A percentile compares a stretch with the other conserved stretches of the same genome.
Conservation (phyloP, 1,140 invertebrate genomes). For the Drosophila hydei region DNA sequence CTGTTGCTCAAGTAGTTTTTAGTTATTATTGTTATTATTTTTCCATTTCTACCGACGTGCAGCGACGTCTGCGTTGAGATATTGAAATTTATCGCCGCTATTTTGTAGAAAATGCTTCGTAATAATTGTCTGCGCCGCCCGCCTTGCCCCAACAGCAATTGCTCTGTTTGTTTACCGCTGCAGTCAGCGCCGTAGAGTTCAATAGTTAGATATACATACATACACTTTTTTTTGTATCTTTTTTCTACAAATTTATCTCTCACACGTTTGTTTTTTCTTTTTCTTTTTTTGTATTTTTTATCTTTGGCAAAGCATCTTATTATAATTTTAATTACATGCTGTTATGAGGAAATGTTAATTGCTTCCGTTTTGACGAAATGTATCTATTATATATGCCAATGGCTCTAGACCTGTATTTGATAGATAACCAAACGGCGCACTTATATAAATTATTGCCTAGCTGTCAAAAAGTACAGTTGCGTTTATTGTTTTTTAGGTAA, state of each 20-base stretch:
- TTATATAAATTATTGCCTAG: conserved; percentile 5
- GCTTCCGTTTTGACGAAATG: conserved; percentile 76
- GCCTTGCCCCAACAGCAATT: conserved; percentile 1
- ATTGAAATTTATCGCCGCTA: conserved; percentile 80
- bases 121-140: conserved; percentile 33
- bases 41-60: conserved; percentile 71
- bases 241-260: conserved; percentile 61
- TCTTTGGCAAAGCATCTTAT: conserved; percentile 74
- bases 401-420: conserved; percentile 16
- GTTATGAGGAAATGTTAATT: conserved; percentile 76
- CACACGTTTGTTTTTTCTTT: conserved; percentile 61
- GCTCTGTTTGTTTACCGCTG: conserved; percentile 38
- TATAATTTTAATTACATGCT: conserved; percentile 81
- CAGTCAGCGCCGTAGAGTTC: conserved; percentile 53
- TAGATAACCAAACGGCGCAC: conserved; percentile 10
- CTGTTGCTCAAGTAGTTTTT: conserved; percentile 58
- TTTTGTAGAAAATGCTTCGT: conserved; percentile 75
- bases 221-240: conserved; percentile 22
- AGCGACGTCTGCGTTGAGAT: conserved; percentile 47
- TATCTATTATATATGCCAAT: conserved; percentile 20
- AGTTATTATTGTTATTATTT: conserved; percentile 81
- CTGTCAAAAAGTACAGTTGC: background rate
- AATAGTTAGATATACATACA: conserved; percentile 42
- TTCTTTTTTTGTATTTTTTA: conserved; percentile 52
- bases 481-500: no score